A percentile compares a stretch with the other conserved stretches of the same genome.
Evolutionary conservation across 2,797 vertebrate species (phyloP).

Genomic region (Distichodus sexfasciatus): DNA sequence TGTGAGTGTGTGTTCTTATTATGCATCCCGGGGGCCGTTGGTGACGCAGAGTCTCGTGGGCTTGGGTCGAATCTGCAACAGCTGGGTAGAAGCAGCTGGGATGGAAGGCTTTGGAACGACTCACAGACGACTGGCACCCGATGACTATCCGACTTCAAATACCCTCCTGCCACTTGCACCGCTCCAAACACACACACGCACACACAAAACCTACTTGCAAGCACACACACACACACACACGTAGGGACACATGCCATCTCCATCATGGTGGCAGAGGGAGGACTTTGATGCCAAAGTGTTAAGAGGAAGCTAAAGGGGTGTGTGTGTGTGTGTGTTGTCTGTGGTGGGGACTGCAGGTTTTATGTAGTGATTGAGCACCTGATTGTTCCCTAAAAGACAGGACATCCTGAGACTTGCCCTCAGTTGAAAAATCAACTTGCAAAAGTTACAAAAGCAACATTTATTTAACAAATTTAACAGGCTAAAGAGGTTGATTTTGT

Average conservation of each 20-base stretch:
- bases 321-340: no score
- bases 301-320: constrained; percentile 71
- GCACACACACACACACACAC: constrained; percentile 32
- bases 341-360: no score
- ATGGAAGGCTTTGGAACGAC: constrained; percentile 73
- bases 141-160: constrained; percentile 65
- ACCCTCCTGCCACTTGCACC: constrained; percentile 47
- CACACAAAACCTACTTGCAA: constrained; percentile 39
- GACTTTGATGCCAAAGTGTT: constrained; percentile 66
- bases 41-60: constrained; percentile 36
- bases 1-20: constrained; percentile 54
- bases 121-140: constrained; percentile 72
- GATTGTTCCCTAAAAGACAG: no score
- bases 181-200: constrained; percentile 39
- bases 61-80: constrained; percentile 69
- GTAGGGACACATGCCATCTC: constrained; percentile 36
- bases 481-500: constrained; percentile 36
- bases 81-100: constrained; percentile 78
- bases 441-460: no score
- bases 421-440: no score
- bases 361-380: no score
- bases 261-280: constrained; percentile 45
- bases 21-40: constrained; percentile 65
- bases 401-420: no score
- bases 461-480: no score